These are phyloP conservation scores for Carassius gibelio DNA, from an alignment of 2,113 vertebrate genomes.

Conservation along the genomic window DNA sequence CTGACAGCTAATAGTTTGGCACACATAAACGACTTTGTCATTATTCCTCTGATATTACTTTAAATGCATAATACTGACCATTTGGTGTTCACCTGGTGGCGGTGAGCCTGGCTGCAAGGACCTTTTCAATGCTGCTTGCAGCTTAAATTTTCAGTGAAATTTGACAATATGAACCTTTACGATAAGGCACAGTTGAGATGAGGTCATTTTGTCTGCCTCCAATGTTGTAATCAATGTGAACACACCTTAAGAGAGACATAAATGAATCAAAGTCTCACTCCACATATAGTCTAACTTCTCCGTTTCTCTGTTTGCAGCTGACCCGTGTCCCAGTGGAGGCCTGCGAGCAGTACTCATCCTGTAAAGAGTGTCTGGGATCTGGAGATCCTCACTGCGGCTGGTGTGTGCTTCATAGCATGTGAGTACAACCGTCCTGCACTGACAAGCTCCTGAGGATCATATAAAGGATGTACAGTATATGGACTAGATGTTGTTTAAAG, in stretches of 20 bases:
- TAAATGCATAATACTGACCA: too few relatives aligned
- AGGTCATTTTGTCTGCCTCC: not conserved
- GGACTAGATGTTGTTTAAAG: not conserved
- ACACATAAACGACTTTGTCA: too few relatives aligned
- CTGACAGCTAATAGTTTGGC: too few relatives aligned
- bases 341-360: slow-evolving; percentile 88
- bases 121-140: too few relatives aligned
- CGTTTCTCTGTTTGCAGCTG: slow-evolving; percentile 74
- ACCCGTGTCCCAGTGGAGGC: slow-evolving; percentile 93
- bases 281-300: not conserved
- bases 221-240: not conserved
- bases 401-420: slow-evolving; percentile 98
- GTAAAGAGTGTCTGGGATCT: slow-evolving; percentile 89
- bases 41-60: too few relatives aligned
- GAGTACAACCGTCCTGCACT: slow-evolving; percentile 69
- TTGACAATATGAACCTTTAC: not conserved
- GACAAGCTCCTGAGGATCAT: not conserved
- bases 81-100: too few relatives aligned
- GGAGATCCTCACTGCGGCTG: slow-evolving; percentile 97
- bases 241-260: not conserved
- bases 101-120: too few relatives aligned
- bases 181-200: not conserved
- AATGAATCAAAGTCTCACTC: not conserved
- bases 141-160: not conserved
- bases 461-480: not conserved